phyloP scores from a whole-genome alignment of 1,140 invertebrate genomes.

The Achroia grisella region DNA sequence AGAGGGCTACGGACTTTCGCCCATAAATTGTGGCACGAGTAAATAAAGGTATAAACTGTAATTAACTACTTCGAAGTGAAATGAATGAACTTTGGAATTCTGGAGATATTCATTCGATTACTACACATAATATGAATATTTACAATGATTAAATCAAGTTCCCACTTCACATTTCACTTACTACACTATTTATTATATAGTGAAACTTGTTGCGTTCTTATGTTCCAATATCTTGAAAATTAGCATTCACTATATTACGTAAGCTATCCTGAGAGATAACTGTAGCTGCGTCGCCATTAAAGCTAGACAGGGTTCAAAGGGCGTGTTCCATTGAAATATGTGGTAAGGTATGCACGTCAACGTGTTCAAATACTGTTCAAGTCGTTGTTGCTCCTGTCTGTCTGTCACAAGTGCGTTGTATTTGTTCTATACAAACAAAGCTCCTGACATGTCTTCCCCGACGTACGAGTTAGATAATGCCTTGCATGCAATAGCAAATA shows the following conservation, averaged over 20 bases:
- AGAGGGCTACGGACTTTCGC: conserved; percentile 25
- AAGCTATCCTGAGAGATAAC: conserved; percentile 7
- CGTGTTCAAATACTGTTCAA: conserved; percentile 41
- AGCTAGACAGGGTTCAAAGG: conserved; percentile 1
- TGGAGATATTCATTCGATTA: too few species aligned
- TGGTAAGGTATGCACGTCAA: conserved; percentile 57
- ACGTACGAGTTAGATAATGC: conserved; percentile 32
- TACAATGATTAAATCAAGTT: too few species aligned
- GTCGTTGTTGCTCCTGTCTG: conserved; percentile 36
- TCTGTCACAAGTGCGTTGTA: conserved; percentile 48
- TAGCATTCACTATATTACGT: background rate
- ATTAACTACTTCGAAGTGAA: background rate
- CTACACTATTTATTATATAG: too few species aligned
- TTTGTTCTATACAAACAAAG: conserved; percentile 53
- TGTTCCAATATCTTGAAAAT: too few species aligned
- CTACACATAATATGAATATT: too few species aligned
- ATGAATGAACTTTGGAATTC: too few species aligned
- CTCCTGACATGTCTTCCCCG: conserved; percentile 41
- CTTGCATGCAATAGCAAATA: background rate
- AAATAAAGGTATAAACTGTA: conserved; percentile 8
- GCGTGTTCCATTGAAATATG: conserved; percentile 26
- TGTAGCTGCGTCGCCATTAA: background rate
- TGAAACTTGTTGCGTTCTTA: too few species aligned
- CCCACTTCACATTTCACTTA: too few species aligned
- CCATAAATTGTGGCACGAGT: conserved; percentile 12